phyloP scores from a whole-genome alignment of 2,797 vertebrate species.

The Monodelphis domestica region DNA sequence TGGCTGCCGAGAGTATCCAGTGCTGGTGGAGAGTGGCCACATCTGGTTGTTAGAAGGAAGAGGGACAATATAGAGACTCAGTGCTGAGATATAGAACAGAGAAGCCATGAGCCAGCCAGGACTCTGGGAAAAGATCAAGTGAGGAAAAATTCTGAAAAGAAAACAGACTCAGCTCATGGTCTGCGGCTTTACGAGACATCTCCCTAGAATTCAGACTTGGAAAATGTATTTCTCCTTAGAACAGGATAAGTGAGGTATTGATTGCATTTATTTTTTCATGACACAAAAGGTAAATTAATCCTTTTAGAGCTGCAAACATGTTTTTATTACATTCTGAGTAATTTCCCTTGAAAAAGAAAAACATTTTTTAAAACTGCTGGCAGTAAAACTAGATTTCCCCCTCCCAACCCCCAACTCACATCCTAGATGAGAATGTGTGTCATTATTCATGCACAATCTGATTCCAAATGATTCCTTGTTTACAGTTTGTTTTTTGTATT shows the following conservation, averaged over 20 bases:
- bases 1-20: background rate
- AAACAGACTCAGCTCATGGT: background rate
- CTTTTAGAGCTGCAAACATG: slow-evolving; percentile 68
- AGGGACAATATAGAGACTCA: background rate
- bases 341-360: slow-evolving; percentile 78
- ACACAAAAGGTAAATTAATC: slow-evolving; percentile 79
- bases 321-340: slow-evolving; percentile 80
- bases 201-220: background rate
- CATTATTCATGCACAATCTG: slow-evolving; percentile 80
- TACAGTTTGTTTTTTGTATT: slow-evolving; percentile 79
- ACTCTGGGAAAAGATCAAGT: background rate
- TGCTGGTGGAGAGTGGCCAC: background rate
- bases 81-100: background rate
- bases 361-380: slow-evolving; percentile 75
- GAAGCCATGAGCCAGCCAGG: background rate
- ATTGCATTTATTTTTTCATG: slow-evolving; percentile 75
- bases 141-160: slow-evolving; percentile 33
- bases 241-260: slow-evolving; percentile 67
- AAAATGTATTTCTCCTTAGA: slow-evolving; percentile 49
- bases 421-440: slow-evolving; percentile 68
- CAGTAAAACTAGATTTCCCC: slow-evolving; percentile 66
- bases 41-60: background rate
- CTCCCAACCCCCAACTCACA: slow-evolving; percentile 26
- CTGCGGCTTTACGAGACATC: slow-evolving; percentile 27
- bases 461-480: slow-evolving; percentile 80